Conservation (phyloP, 2,113 vertebrate species). For the Xiphophorus couchianus region DNA sequence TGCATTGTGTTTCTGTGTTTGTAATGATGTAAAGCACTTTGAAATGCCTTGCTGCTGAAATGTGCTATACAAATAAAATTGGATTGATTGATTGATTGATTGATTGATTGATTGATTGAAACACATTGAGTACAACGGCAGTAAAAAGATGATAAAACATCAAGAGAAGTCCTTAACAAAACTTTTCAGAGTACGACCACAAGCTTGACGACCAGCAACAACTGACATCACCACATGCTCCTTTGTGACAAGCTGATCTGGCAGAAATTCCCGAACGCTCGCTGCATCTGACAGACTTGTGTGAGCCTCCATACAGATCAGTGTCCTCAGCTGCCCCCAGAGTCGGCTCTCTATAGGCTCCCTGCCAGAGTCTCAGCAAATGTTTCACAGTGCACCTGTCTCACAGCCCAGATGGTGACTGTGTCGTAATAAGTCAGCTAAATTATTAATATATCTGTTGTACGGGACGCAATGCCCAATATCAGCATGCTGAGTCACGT, state of each 20-base stretch:
- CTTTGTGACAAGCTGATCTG: constrained; percentile 10
- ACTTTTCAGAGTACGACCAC: not conserved
- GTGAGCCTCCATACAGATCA: constrained; percentile 15
- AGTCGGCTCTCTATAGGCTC: constrained; percentile 22
- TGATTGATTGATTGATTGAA: too few species aligned
- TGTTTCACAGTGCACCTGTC: constrained; percentile 40
- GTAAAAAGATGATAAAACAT: not conserved
- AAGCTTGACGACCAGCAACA: not conserved
- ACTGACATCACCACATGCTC: constrained; percentile 7
- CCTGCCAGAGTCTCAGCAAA: constrained; percentile 4
- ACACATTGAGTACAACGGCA: not conserved
- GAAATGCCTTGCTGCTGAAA: too few species aligned
- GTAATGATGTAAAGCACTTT: too few species aligned
- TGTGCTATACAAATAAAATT: too few species aligned
- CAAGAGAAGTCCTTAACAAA: not conserved
- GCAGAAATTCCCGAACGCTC: not conserved
- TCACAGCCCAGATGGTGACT: constrained; percentile 8
- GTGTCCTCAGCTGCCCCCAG: constrained; percentile 31
- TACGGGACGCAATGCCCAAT: too few species aligned
- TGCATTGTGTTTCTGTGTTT: too few species aligned
- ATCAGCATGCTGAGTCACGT: not conserved
- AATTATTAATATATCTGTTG: constrained; percentile 10
- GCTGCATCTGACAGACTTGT: constrained; percentile 7
- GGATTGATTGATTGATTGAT: too few species aligned
- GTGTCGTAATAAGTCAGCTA: constrained; percentile 29